These are phyloP conservation scores for Hemibagrus guttatus DNA, from an alignment of 2,797 vertebrate species.

Conservation along the genomic window DNA sequence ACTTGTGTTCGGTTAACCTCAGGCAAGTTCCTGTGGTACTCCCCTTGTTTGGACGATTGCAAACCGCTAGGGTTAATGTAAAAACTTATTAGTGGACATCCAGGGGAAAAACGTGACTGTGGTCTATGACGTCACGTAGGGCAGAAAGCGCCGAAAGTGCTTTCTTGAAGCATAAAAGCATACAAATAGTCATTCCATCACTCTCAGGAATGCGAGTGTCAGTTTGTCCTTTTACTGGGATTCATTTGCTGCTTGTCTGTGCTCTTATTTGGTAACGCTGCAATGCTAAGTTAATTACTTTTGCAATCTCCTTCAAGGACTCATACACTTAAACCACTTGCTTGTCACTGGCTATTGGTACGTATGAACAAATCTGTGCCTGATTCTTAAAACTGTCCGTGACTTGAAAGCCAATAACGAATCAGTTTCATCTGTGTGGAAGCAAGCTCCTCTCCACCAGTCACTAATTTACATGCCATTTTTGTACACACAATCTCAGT, in stretches of 20 bases:
- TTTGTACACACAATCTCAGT: no score
- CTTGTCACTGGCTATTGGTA: neutral
- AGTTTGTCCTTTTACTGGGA: neutral
- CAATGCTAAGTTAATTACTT: neutral
- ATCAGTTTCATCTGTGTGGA: neutral
- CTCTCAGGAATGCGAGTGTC: neutral
- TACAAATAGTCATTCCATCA: neutral
- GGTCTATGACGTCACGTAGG: neutral
- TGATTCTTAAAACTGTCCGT: neutral
- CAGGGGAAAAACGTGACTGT: conserved; percentile 7
- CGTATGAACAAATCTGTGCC: neutral
- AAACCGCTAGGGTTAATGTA: conserved; percentile 26
- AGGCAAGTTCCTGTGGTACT: conserved; percentile 26
- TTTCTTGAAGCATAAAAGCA: neutral
- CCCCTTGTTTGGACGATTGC: conserved; percentile 40
- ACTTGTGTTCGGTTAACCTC: conserved; percentile 24
- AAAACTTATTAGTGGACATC: conserved; percentile 12
- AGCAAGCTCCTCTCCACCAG: neutral
- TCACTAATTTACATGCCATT: neutral
- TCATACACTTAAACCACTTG: neutral
- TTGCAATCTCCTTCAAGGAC: neutral
- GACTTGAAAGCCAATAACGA: neutral
- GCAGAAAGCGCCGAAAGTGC: neutral
- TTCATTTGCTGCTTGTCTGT: neutral
- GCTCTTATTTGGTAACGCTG: neutral